Conservation (phyloP, 2,888 invertebrate genomes). For the Itoplectis maculator region DNA sequence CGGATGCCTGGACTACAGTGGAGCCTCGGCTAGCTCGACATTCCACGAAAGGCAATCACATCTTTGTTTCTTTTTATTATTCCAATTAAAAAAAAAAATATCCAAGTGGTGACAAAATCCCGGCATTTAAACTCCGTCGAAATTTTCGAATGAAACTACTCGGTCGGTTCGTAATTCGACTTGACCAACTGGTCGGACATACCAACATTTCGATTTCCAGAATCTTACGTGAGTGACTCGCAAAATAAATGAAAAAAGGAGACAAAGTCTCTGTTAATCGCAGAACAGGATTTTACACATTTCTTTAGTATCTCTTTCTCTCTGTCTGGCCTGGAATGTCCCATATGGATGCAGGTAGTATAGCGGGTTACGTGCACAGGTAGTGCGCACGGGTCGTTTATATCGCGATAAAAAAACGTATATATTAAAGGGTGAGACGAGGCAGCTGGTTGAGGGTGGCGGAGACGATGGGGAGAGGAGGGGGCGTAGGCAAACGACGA, state of each 20-base stretch:
- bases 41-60: neutral
- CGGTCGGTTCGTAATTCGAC: too few species aligned
- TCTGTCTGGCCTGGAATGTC: neutral
- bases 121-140: too few species aligned
- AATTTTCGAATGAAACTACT: too few species aligned
- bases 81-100: too few species aligned
- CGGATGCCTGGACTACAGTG: neutral
- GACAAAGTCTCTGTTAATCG: too few species aligned
- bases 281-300: neutral
- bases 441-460: neutral
- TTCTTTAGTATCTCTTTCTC: neutral
- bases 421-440: neutral
- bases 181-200: too few species aligned
- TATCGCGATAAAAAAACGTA: conserved; percentile 5
- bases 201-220: too few species aligned
- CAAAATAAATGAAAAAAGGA: too few species aligned
- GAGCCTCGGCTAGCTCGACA: conserved; percentile 2
- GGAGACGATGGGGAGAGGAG: neutral
- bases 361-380: conserved; percentile 1
- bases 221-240: too few species aligned
- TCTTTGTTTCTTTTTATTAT: too few species aligned
- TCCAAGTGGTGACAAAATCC: too few species aligned
- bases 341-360: neutral
- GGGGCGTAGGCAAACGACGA: neutral
- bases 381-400: neutral